Evolutionary conservation across 2,888 invertebrate genomes (phyloP).

Genomic region (Pasiphila rectangulata): DNA sequence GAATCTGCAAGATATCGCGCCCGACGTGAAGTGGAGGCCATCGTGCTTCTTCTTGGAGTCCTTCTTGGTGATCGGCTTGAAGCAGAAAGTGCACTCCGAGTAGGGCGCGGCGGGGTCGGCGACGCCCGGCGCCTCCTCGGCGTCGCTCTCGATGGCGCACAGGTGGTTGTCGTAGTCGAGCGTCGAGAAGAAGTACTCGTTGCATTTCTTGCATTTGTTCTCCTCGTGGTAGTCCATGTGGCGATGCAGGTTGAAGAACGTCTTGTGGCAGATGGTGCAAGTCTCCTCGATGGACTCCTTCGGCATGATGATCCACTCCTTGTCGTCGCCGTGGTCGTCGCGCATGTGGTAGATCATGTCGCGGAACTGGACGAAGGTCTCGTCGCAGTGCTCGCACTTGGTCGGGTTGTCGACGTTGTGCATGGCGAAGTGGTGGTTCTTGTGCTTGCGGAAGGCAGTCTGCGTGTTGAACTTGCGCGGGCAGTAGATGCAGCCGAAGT

Average conservation of each 20-base stretch:
- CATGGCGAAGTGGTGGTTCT: constrained; percentile 69
- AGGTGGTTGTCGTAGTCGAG: constrained; percentile 67
- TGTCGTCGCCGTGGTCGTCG: constrained; percentile 68
- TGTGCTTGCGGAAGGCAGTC: constrained; percentile 73
- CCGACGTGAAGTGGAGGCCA: constrained; percentile 63
- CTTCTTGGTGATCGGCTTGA: constrained; percentile 67
- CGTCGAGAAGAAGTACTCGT: constrained; percentile 69
- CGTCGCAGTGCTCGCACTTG: constrained; percentile 76
- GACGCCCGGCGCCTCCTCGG: constrained; percentile 46
- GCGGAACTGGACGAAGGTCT: constrained; percentile 76
- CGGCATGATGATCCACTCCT: constrained; percentile 71
- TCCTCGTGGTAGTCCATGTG: constrained; percentile 73
- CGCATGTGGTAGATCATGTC: constrained; percentile 77
- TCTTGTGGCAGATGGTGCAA: constrained; percentile 68
- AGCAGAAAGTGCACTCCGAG: constrained; percentile 73
- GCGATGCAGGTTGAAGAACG: constrained; percentile 66
- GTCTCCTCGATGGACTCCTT: constrained; percentile 66
- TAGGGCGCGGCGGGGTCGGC: constrained; percentile 47
- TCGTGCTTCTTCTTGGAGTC: constrained; percentile 61
- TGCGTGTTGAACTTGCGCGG: constrained; percentile 74
- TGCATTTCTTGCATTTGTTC: constrained; percentile 72
- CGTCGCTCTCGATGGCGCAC: constrained; percentile 71
- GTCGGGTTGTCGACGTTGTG: constrained; percentile 68
- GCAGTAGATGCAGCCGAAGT: constrained; percentile 75
- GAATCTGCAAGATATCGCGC: constrained; percentile 74